phyloP scores from a whole-genome alignment of 2,888 invertebrate species.

The Drepanosiphum platanoidis region DNA sequence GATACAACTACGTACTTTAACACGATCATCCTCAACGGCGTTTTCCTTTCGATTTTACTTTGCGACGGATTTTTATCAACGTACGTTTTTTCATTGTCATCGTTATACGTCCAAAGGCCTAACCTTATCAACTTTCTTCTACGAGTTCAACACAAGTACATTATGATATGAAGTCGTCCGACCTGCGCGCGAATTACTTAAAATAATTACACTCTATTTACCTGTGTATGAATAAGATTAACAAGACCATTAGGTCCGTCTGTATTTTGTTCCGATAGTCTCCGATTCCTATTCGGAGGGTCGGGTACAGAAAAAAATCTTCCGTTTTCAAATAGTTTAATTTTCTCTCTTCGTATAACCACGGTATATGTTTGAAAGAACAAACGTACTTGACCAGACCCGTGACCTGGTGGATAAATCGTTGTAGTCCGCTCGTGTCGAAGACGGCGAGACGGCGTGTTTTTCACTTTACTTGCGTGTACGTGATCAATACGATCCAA shows the following conservation, averaged over 20 bases:
- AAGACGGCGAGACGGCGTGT: too few species aligned
- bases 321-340: not conserved
- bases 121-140: constrained; percentile 20
- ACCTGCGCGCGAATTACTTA: too few species aligned
- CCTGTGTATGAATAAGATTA: constrained; percentile 28
- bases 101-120: constrained; percentile 40
- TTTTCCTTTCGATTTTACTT: not conserved
- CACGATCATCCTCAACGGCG: not conserved
- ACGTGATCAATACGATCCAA: constrained; percentile 74
- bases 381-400: constrained; percentile 25
- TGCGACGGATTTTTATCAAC: not conserved
- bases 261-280: constrained; percentile 1
- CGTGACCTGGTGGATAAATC: constrained; percentile 11
- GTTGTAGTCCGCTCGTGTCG: not conserved
- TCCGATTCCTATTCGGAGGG: constrained; percentile 11
- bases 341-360: constrained; percentile 15
- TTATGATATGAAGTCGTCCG: too few species aligned
- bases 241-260: constrained; percentile 12
- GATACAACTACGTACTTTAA: not conserved
- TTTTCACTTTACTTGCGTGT: constrained; percentile 70
- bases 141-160: too few species aligned
- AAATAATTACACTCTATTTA: not conserved
- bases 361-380: constrained; percentile 36
- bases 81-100: not conserved
- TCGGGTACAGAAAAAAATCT: constrained; percentile 13